A percentile compares a stretch with the other conserved stretches of the same genome.
These are phyloP conservation scores for Cossypha polioptera DNA, from an alignment of 2,797 vertebrate species.

Conservation along the genomic window DNA sequence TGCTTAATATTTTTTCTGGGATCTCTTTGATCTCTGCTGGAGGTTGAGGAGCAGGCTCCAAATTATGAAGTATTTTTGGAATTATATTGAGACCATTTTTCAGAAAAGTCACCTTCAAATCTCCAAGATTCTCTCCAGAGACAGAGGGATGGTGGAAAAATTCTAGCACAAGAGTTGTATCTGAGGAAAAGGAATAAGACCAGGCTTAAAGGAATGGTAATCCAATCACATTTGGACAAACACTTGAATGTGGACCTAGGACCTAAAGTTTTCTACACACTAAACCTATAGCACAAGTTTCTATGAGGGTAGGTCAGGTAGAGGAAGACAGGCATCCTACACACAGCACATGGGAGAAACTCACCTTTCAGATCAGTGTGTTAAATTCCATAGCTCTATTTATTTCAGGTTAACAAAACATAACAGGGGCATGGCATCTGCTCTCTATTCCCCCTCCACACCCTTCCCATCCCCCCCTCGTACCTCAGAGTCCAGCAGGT, in stretches of 20 bases:
- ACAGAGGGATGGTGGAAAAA: not conserved
- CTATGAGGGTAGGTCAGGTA: not conserved
- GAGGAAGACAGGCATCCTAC: not conserved
- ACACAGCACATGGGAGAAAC: not conserved
- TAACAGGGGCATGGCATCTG: not conserved
- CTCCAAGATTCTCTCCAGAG: not conserved
- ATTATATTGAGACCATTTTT: slow-evolving; percentile 6
- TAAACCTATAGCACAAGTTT: not conserved
- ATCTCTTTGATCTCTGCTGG: slow-evolving; percentile 39
- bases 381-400: not conserved
- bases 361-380: not conserved
- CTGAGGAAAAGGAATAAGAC: not conserved
- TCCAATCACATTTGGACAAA: not conserved
- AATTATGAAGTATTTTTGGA: slow-evolving; percentile 49
- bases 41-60: slow-evolving; percentile 31
- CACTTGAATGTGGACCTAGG: not conserved
- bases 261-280: not conserved
- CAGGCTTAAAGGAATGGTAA: not conserved
- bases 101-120: slow-evolving; percentile 37
- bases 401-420: not conserved
- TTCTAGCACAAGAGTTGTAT: not conserved
- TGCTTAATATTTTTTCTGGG: slow-evolving; percentile 13
- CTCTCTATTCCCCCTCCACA: not conserved
- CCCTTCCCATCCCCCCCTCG: accelerated
- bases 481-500: not conserved